Percentiles rank a stretch among this genome's conserved stretches.
Conservation (phyloP, 2,113 vertebrate genomes). For the Fukomys damarensis region DNA sequence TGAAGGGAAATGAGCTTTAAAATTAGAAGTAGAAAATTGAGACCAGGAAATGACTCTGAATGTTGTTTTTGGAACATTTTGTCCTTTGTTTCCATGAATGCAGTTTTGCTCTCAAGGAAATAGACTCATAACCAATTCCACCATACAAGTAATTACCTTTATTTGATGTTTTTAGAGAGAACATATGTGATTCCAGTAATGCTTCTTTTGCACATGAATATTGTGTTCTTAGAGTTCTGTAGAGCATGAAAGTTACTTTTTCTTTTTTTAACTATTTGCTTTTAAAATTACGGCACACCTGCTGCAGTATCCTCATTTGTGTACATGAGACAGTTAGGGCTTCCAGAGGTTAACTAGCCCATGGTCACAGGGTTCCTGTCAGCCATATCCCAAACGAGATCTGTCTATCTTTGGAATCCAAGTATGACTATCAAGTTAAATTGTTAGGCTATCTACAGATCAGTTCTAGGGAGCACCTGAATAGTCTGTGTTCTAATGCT, state of each 20-base stretch:
- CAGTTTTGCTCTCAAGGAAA: conserved; percentile 60
- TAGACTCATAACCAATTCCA: conserved; percentile 3
- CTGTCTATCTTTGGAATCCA: neutral
- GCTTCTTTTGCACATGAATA: conserved; percentile 37
- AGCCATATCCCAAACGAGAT: neutral
- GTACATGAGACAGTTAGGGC: neutral
- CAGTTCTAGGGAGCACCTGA: neutral
- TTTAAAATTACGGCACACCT: conserved; percentile 5
- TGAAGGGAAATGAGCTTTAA: conserved; percentile 41
- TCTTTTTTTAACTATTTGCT: neutral
- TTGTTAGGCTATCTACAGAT: neutral
- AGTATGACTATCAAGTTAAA: neutral
- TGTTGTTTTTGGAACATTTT: conserved; percentile 61
- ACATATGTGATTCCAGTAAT: conserved; percentile 33
- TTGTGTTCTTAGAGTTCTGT: conserved; percentile 24
- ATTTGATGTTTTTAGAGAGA: conserved; percentile 60
- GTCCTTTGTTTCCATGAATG: conserved; percentile 51
- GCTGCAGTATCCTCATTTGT: neutral
- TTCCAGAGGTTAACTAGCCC: conserved; percentile 10
- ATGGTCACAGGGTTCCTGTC: neutral
- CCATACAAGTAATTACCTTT: neutral
- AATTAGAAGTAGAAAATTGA: conserved; percentile 58
- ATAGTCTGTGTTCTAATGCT: neutral
- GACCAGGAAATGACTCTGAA: conserved; percentile 64
- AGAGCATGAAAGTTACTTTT: conserved; percentile 20